Conservation (phyloP, 1,140 invertebrate genomes). For the Thaumatotibia leucotreta region DNA sequence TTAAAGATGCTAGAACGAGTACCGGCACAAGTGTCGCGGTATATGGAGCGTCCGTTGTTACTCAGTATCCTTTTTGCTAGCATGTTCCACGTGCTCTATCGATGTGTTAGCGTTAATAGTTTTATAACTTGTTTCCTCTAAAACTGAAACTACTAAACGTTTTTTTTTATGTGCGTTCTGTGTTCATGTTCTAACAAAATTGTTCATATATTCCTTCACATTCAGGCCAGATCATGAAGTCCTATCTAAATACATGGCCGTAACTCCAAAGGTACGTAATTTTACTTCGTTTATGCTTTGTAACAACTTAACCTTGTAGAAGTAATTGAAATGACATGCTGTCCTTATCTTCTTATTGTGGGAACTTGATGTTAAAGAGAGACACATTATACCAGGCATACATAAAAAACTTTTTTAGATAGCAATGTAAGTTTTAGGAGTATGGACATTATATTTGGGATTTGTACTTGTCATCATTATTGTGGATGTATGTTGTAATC, state of each 20-base stretch:
- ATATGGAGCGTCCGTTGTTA: constrained; percentile 47
- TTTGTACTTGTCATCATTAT: background rate
- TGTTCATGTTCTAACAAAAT: constrained; percentile 3
- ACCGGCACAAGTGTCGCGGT: constrained; percentile 56
- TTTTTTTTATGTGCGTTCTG: background rate
- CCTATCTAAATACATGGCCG: constrained; percentile 66
- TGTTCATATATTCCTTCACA: constrained; percentile 39
- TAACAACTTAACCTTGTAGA: constrained; percentile 10
- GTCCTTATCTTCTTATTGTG: background rate
- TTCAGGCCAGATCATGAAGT: constrained; percentile 65
- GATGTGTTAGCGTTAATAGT: constrained; percentile 14
- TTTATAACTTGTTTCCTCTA: background rate
- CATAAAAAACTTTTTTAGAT: constrained; percentile 31
- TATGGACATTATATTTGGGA: background rate
- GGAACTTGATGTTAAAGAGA: background rate
- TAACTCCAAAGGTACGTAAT: constrained; percentile 62
- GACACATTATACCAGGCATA: background rate
- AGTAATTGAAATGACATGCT: constrained; percentile 13
- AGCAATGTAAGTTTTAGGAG: background rate
- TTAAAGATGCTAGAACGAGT: constrained; percentile 46
- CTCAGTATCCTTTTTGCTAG: constrained; percentile 61
- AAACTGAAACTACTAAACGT: background rate
- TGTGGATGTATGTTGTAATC: background rate
- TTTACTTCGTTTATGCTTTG: constrained; percentile 20
- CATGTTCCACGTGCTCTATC: constrained; percentile 50